These are phyloP conservation scores for Otolemur garnettii DNA, from an alignment of 2,113 vertebrate genomes.

Conservation along the genomic window DNA sequence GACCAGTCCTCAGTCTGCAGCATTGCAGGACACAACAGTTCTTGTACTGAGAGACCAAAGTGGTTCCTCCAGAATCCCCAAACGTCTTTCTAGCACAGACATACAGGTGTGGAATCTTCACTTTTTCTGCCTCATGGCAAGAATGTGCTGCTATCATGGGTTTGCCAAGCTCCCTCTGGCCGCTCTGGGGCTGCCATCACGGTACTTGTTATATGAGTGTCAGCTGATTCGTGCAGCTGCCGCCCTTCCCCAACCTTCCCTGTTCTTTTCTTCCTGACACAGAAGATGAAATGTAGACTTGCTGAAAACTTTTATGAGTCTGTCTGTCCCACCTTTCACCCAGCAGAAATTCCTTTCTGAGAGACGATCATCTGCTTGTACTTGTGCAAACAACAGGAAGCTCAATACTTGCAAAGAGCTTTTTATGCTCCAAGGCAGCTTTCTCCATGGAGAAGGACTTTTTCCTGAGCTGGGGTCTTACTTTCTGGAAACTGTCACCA, in stretches of 20 bases:
- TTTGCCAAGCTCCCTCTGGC: background rate
- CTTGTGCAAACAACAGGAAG: background rate
- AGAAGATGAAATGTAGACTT: background rate
- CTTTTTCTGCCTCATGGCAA: background rate
- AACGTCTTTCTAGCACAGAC: background rate
- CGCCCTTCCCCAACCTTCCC: background rate
- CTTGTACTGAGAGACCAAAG: background rate
- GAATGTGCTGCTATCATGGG: no score
- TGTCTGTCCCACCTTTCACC: background rate
- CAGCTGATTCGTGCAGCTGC: background rate
- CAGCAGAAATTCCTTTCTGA: background rate
- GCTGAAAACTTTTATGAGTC: background rate
- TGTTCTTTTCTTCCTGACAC: background rate
- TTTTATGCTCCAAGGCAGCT: background rate
- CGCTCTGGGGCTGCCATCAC: rapidly evolving
- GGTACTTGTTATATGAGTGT: background rate
- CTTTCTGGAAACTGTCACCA: background rate
- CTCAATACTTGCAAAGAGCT: background rate
- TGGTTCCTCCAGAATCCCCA: background rate
- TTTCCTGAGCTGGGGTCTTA: background rate
- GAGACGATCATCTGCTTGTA: background rate
- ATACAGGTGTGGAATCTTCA: background rate
- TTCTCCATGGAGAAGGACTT: background rate
- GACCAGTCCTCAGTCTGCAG: no score
- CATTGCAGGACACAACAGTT: no score